These are phyloP conservation scores for Montifringilla adamsi DNA, from an alignment of 2,113 vertebrate species.

Conservation along the genomic window DNA sequence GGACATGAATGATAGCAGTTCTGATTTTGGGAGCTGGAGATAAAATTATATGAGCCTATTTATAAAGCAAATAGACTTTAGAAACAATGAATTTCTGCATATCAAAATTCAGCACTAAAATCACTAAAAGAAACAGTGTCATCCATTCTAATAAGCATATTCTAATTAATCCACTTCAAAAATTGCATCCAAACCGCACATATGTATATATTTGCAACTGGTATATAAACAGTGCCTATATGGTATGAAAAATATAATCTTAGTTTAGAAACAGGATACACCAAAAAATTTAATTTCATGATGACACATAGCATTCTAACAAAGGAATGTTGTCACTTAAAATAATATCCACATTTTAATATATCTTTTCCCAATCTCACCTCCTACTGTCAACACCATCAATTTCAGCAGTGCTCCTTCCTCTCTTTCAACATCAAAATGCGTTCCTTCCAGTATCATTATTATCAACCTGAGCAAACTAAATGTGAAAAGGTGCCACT, in stretches of 20 bases:
- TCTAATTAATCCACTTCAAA: not conserved
- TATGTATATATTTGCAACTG: not conserved
- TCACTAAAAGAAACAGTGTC: not conserved
- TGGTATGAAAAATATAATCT: not conserved
- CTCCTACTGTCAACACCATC: constrained; percentile 73
- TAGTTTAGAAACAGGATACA: not conserved
- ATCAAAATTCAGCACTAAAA: not conserved
- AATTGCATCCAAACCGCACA: not conserved
- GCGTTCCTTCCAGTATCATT: constrained; percentile 69
- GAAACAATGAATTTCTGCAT: not conserved
- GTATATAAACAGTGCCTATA: not conserved
- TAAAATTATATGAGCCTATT: not conserved
- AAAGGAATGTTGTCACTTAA: constrained; percentile 27
- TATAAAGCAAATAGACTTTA: not conserved
- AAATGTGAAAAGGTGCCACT: constrained; percentile 72
- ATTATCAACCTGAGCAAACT: constrained; percentile 73
- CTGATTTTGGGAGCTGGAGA: not conserved
- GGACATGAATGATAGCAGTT: not conserved
- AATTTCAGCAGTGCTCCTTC: constrained; percentile 61
- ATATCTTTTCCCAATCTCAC: constrained; percentile 58
- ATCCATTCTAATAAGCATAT: not conserved
- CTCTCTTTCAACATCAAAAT: constrained; percentile 70
- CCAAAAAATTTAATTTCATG: not conserved
- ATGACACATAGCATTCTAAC: not conserved
- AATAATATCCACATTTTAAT: constrained; percentile 42